Evolutionary conservation across 2,888 invertebrate species (phyloP), one percentile per base, ranked within the genome.

Genomic region (Vandiemenella viatica): DNA sequence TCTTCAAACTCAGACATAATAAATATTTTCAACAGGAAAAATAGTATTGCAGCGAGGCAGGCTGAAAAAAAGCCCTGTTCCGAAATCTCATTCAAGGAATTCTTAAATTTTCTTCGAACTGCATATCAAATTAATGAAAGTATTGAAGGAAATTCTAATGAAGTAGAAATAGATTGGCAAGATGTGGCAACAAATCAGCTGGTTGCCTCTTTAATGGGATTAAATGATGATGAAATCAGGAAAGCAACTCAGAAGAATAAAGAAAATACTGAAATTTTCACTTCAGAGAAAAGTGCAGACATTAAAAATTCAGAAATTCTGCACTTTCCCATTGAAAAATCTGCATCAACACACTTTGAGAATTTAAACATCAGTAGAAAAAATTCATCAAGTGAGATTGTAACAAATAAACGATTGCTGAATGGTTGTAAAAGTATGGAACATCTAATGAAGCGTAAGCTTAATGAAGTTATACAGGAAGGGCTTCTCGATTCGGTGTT

Each of bases 401-500:
- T 17, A 42, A 13, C 21, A n/a, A 19, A 13, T 4, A 47, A 42
- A 7, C 10, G n/a, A 32, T 19, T 17, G 6, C 7, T 15, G 10
- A 20, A 40, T 4, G 37, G 20, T 5, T 6, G 7, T n/a, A 42
- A n/a, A 19, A 43, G 23, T 15, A 15, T 32, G 6, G 51, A 54
- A n/a, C 22, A 53, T 44, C 15, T 57, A 43, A 50, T 61, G 59
- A 68, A 67, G 63, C 67, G 57, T 55, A 67, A 64, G 60, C 57
- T 66, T 50, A 72, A 74, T 55, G 67, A 85, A 68, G 77, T 87
- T 1, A 72, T 89, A 53, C 80, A 82, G 43, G 88, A 88, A 67
- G 88, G 88, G 10, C 73, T 89, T 51, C 65, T 88, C 44, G 89
- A 89, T 66, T 85, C 87, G 0, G 80, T 89, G 49, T 65, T 88